phyloP scores from a whole-genome alignment of 2,113 vertebrate genomes.

The Mixornis gularis region DNA sequence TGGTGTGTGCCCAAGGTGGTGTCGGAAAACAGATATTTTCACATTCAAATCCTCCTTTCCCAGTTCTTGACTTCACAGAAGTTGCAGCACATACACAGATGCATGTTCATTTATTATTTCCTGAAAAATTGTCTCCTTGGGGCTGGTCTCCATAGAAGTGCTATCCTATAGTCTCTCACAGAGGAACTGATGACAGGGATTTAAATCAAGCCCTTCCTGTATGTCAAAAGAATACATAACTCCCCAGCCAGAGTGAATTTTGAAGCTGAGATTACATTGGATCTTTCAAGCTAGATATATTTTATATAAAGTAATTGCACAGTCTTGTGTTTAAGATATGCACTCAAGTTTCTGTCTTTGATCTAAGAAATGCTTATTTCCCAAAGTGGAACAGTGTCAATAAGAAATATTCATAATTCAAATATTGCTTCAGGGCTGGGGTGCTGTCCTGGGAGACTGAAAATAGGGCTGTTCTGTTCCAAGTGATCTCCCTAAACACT shows the following conservation, averaged over 20 bases:
- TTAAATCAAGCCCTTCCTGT: constrained; percentile 4
- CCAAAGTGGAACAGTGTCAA: not conserved
- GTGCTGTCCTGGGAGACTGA: not conserved
- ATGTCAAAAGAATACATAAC: not conserved
- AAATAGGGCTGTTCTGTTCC: not conserved
- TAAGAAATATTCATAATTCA: constrained; percentile 1
- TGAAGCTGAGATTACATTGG: constrained; percentile 4
- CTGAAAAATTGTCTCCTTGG: not conserved
- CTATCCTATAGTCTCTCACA: not conserved
- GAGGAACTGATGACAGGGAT: not conserved
- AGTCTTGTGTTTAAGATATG: not conserved
- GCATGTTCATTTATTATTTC: not conserved
- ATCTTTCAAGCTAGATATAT: constrained; percentile 10
- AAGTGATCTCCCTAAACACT: not conserved
- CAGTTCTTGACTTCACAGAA: not conserved
- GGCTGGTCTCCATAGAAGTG: not conserved
- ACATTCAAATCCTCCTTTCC: not conserved
- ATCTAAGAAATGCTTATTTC: constrained; percentile 25
- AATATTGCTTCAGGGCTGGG: constrained; percentile 1
- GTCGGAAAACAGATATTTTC: not conserved
- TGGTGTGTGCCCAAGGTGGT: not conserved
- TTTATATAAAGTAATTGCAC: constrained; percentile 34
- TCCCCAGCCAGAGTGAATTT: not conserved
- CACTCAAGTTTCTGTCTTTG: constrained; percentile 15
- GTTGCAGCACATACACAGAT: not conserved